A percentile compares a stretch with the other conserved stretches of the same genome.
These are phyloP conservation scores for Ypsolopha sequella DNA, from an alignment of 2,888 invertebrate species.

Conservation along the genomic window DNA sequence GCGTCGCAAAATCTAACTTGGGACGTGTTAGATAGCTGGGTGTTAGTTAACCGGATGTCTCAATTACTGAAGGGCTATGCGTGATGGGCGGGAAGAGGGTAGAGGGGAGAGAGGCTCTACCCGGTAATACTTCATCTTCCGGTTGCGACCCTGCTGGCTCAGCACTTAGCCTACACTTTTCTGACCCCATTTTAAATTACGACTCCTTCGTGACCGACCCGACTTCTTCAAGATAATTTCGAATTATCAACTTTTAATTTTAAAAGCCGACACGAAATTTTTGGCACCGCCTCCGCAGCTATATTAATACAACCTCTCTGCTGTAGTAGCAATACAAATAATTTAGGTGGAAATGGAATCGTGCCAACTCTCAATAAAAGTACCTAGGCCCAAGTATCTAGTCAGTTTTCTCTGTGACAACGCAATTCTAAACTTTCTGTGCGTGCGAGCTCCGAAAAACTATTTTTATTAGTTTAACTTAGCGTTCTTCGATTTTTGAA, in stretches of 20 bases:
- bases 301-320: slow-evolving; percentile 13
- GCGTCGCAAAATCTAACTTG: too few relatives aligned
- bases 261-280: slow-evolving; percentile 10
- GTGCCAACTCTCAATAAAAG: slow-evolving; percentile 34
- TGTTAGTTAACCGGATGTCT: too few relatives aligned
- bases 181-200: background rate
- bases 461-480: background rate
- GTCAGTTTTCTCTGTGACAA: background rate
- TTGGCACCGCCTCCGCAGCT: slow-evolving; percentile 19
- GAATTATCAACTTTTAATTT: background rate
- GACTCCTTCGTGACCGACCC: background rate
- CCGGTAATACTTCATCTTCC: too few relatives aligned
- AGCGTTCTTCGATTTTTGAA: background rate
- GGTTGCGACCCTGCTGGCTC: slow-evolving; percentile 16
- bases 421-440: slow-evolving; percentile 1
- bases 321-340: slow-evolving; percentile 24
- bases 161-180: slow-evolving; percentile 13
- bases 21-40: too few relatives aligned
- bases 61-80: too few relatives aligned
- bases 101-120: too few relatives aligned
- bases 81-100: too few relatives aligned
- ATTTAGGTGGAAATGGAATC: slow-evolving; percentile 38
- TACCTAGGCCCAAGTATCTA: background rate
- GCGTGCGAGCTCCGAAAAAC: background rate
- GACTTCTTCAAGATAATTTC: background rate